Conservation (phyloP, 2,797 vertebrate genomes). For the Dromococcyx pavoninus region DNA sequence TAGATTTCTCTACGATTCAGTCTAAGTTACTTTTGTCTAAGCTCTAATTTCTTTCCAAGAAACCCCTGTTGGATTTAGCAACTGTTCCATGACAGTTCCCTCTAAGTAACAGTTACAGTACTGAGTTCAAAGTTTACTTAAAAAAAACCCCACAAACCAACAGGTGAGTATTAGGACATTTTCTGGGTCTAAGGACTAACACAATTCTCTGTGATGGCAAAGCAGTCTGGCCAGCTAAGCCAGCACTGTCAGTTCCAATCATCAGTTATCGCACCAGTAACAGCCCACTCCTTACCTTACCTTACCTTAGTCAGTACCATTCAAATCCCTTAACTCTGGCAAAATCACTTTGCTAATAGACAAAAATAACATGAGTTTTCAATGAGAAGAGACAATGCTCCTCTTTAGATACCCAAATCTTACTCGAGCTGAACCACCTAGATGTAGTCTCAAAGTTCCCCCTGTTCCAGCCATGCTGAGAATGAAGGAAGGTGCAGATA, state of each 20-base stretch:
- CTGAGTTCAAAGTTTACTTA: background rate
- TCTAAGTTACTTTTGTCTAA: background rate
- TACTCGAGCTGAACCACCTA: background rate
- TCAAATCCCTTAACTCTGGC: accelerated
- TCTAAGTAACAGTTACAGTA: background rate
- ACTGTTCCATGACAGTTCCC: background rate
- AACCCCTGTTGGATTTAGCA: background rate
- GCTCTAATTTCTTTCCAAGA: background rate
- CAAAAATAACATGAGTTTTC: accelerated
- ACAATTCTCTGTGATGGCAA: background rate
- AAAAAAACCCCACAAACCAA: background rate
- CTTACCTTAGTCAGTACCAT: background rate
- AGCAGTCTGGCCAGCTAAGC: conserved; percentile 12
- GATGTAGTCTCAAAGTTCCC: background rate
- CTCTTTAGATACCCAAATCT: background rate
- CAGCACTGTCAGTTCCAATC: background rate
- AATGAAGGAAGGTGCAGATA: background rate
- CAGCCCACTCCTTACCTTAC: background rate
- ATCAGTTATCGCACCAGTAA: background rate
- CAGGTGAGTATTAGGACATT: background rate
- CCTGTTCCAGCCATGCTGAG: background rate
- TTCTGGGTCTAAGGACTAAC: background rate
- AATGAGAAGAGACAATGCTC: accelerated
- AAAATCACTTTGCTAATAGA: background rate
- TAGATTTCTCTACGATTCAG: background rate